Conservation (phyloP, 2,113 vertebrate genomes). For the Cathartes aura region DNA sequence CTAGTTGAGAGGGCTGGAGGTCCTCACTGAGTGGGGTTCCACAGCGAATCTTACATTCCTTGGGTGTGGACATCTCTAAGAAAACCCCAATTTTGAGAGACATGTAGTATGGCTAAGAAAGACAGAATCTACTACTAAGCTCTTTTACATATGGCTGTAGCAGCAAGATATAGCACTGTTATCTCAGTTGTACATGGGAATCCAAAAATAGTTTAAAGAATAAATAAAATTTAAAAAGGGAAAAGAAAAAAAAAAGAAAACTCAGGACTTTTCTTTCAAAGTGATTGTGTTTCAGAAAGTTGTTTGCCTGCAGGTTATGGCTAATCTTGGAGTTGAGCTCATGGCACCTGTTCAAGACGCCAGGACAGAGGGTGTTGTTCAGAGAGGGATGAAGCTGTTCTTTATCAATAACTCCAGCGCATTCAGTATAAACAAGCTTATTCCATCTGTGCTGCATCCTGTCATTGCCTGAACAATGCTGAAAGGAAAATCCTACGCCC, state of each 20-base stretch:
- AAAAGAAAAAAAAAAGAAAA: not conserved
- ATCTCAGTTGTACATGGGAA: not conserved
- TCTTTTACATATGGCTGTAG: not conserved
- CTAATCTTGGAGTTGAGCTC: not conserved
- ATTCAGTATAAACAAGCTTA: constrained; percentile 39
- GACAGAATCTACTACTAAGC: not conserved
- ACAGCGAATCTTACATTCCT: not conserved
- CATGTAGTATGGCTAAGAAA: not conserved
- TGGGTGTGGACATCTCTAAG: not conserved
- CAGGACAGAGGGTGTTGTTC: constrained; percentile 36
- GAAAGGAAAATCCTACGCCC: constrained; percentile 31
- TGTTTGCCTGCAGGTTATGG: not conserved
- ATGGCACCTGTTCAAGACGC: not conserved
- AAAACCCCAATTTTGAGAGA: not conserved
- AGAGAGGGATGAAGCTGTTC: not conserved
- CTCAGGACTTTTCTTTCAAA: not conserved
- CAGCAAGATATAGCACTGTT: not conserved
- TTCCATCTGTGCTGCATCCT: constrained; percentile 69
- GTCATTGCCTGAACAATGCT: constrained; percentile 52
- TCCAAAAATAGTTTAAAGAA: not conserved
- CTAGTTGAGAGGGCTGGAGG: not conserved
- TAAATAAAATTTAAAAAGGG: not conserved
- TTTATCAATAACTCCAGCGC: constrained; percentile 11
- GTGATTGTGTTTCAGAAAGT: not conserved
- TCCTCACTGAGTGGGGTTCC: not conserved